Conservation (phyloP, 2,113 vertebrate genomes). For the Amphiprion ocellaris region DNA sequence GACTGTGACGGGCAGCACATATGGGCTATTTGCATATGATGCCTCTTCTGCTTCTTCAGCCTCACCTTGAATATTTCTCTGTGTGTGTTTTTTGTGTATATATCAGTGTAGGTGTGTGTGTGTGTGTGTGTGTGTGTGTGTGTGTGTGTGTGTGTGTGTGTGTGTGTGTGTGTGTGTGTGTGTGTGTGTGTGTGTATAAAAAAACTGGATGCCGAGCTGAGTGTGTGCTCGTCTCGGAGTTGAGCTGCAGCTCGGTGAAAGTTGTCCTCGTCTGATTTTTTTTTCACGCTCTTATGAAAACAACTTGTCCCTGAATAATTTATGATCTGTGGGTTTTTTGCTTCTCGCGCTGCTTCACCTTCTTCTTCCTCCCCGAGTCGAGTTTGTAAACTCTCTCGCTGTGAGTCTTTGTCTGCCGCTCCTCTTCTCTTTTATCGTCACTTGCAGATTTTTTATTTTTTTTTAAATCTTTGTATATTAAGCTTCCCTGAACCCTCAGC, state of each 20-base stretch:
- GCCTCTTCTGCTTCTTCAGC: conserved; percentile 37
- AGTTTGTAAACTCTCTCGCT: conserved; percentile 15
- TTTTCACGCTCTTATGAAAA: conserved; percentile 52
- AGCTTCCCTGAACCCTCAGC: neutral
- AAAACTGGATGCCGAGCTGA: neutral
- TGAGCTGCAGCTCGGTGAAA: conserved; percentile 41
- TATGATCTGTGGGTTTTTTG: conserved; percentile 55
- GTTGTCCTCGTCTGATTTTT: conserved; percentile 42
- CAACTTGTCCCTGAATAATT: conserved; percentile 73
- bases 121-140: conserved; percentile 28
- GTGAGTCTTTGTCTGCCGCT: neutral
- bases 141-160: conserved; percentile 20
- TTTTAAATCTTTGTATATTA: conserved; percentile 11
- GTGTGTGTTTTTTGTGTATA: conserved; percentile 33
- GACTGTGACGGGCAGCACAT: conserved; percentile 58
- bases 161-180: conserved; percentile 30
- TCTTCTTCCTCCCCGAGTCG: conserved; percentile 16
- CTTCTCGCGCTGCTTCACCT: conserved; percentile 44
- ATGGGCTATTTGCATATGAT: conserved; percentile 66
- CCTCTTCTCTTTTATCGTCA: neutral
- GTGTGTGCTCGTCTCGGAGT: conserved; percentile 20
- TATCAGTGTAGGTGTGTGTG: neutral
- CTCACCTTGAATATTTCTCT: conserved; percentile 53
- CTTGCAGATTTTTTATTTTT: neutral
- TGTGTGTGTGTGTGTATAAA: conserved; percentile 10